Evolutionary conservation across 2,797 vertebrate species (phyloP), one percentile per base, ranked within the genome.

Genomic region (Coilia nasus): DNA sequence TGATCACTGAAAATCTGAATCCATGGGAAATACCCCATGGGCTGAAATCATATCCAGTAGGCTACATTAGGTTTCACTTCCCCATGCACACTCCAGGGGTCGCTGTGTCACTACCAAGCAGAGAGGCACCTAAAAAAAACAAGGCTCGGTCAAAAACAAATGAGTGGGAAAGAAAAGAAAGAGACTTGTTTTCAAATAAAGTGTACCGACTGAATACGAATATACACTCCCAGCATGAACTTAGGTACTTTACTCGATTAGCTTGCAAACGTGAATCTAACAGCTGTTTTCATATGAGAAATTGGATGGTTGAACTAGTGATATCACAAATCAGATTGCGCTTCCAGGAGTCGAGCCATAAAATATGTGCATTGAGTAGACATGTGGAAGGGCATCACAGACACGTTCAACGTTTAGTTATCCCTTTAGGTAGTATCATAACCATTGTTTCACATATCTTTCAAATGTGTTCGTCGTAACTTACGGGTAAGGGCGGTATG

Each of bases 401-500:
- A 11, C 23, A 64, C n/a, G 9, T 14, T 14, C 3, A 64, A 10
- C n/a, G 9, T 25, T 23, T 64, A 11, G 60, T 25, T 71, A 35
- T 71, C 11, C 35, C 35, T 5, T 41, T 41, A 62, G 14, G 31
- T 75, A 17, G 19, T n/a, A 59, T 28, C 75, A 64, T 23, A n/a
- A 64, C 10, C 21, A 17, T 46, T 81, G 6, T 17, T 50, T 59
- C 78, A 6, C 35, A 35, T 19, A 5, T 31, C 62, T 64, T 64
- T 64, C 85, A 41, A 41, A 17, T 67, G 50, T 81, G 81, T 85
- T 21, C 50, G 12, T 64, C 14, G 80, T 81, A 82, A 78, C 2
- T 87, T 87, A 83, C 87, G 81, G 81, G 85, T 85, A 86, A 86
- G 50, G 15, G 25, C 14, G 28, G 82, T 88, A 2, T 47, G 17